Percentiles rank a stretch among this genome's conserved stretches.
Conservation (phyloP, 2,113 vertebrate genomes). For the Grammomys surdaster region DNA sequence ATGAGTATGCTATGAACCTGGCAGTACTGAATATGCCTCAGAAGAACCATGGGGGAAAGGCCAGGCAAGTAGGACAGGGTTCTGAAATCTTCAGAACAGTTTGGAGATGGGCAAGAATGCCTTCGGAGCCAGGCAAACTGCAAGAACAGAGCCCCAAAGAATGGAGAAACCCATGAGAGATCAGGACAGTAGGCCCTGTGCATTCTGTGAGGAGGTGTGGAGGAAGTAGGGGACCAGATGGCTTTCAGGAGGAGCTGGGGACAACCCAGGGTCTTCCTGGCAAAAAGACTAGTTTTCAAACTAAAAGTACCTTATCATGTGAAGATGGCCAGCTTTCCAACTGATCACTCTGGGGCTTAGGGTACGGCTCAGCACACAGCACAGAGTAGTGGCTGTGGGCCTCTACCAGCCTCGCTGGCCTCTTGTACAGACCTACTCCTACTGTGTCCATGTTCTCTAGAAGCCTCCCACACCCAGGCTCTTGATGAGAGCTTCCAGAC, state of each 20-base stretch:
- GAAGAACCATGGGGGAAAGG: not conserved
- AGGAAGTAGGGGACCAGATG: not conserved
- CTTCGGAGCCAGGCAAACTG: not conserved
- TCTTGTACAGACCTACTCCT: not conserved
- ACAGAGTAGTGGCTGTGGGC: accelerated
- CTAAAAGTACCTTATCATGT: not conserved
- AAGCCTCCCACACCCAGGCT: not conserved
- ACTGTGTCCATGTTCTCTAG: not conserved
- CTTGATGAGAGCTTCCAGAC: not conserved
- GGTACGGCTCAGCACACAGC: not conserved
- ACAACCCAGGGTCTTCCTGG: not conserved
- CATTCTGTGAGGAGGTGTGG: not conserved
- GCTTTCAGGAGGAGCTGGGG: not conserved
- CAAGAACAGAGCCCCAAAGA: not conserved
- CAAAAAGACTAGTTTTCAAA: not conserved
- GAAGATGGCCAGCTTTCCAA: not conserved
- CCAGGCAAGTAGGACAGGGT: not conserved
- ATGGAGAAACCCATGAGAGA: not conserved
- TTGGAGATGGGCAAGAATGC: not conserved
- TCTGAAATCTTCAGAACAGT: not conserved
- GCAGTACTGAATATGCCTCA: accelerated
- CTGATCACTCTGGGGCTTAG: not conserved
- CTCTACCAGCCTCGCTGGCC: not conserved
- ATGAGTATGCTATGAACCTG: accelerated
- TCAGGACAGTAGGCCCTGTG: not conserved